Base-by-base conservation (phyloP, 2,797 vertebrate genomes). In the Dromococcyx pavoninus region DNA sequence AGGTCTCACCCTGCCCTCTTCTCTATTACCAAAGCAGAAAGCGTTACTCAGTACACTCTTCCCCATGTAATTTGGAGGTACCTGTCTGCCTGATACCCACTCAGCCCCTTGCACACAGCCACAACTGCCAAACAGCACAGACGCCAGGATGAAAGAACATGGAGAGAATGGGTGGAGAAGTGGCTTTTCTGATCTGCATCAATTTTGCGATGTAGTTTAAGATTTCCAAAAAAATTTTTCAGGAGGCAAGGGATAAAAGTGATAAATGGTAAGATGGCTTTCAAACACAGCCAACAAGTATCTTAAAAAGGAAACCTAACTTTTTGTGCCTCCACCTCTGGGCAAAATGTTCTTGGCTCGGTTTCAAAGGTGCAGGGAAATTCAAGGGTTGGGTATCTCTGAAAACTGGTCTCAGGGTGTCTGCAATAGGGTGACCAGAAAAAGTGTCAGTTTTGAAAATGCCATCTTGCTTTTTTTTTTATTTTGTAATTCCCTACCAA, bases 141-240 rank as follows among this genome's bases (percentile, higher is more conserved):
- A 41, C 57, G 64, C 65, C 19, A 39, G 41, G 54, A 58, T 90
- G 60, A 82, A 93, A 87, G 14, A 25, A 62, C 35, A 23, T 16
- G 28, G 48, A 62, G 12, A 32, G 32, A 56, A 70, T 25, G 28
- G 51, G 46, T 51, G 33, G 48, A 67, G 60, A 32, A 22, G 14
- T 80, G n/a, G 51, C 30, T 89, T 71, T 84, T 76, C 58, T 65
- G 10, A 85, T 85, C 30, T 39, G 33, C 33, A 48, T 77, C 0
- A 1, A 64, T 85, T 89, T 66, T 7, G 7, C 37, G 50, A 91
- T 73, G 69, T 25, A 53, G 32, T 60, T 89, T 48, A 89, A 58
- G 35, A 80, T 70, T 91, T 93, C 54, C 72, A 83, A 70, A 94
- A n/a, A 89, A 92, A 86, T 86, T 86, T 82, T 86, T 57, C 72